These are phyloP conservation scores for Cacoxenus indagator DNA, from an alignment of 2,888 invertebrate species.

Conservation along the genomic window DNA sequence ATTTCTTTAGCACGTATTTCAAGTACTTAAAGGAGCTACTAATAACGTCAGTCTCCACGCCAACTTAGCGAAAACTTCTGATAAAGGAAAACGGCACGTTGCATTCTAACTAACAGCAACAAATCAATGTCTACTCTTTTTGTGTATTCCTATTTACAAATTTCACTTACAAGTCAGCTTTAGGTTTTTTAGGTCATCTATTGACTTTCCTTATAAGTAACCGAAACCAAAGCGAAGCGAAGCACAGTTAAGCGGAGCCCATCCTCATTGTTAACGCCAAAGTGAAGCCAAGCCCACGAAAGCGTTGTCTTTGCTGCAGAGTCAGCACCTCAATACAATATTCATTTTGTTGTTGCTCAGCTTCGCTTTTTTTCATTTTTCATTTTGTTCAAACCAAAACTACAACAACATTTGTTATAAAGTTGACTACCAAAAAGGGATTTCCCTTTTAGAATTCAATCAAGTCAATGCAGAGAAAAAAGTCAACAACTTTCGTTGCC, in stretches of 20 bases:
- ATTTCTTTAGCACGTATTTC: too few species aligned
- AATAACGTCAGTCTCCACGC: background rate
- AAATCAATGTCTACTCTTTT: conserved; percentile 3
- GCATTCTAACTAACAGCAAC: background rate
- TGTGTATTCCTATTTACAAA: conserved; percentile 32
- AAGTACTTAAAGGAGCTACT: too few species aligned
- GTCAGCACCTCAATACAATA: conserved; percentile 18
- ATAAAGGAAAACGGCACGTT: background rate
- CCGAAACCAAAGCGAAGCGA: background rate
- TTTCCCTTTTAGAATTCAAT: conserved; percentile 55
- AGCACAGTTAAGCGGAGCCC: conserved; percentile 45
- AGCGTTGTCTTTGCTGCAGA: background rate
- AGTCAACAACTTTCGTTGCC: conserved; percentile 52
- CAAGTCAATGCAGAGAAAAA: conserved; percentile 13
- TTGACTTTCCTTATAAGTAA: conserved; percentile 58
- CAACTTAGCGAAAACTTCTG: background rate
- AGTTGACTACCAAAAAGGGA: conserved; percentile 51
- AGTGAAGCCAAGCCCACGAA: conserved; percentile 23
- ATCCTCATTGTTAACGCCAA: conserved; percentile 46
- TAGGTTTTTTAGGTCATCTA: conserved; percentile 45
- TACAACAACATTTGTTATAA: conserved; percentile 11
- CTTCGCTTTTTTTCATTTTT: conserved; percentile 30
- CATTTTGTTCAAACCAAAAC: conserved; percentile 41
- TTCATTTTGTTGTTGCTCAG: too few species aligned
- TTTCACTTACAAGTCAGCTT: conserved; percentile 56